These are phyloP conservation scores for Eleutherodactylus coqui DNA, from an alignment of 2,797 vertebrate species.

Conservation along the genomic window DNA sequence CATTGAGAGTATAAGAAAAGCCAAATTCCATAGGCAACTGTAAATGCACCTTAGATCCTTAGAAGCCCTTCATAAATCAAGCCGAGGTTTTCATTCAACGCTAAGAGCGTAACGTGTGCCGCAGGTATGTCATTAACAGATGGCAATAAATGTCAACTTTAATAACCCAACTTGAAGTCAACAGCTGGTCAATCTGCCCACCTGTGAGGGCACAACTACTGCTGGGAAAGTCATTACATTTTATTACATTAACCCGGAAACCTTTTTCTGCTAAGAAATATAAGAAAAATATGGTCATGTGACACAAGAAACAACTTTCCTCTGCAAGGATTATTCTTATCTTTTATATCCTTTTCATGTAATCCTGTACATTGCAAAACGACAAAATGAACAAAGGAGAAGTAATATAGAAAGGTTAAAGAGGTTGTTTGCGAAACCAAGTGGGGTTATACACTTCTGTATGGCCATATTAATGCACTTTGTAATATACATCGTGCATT, in stretches of 20 bases:
- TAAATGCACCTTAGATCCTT: conserved; percentile 11
- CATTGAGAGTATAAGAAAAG: conserved; percentile 13
- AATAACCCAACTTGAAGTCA: conserved; percentile 19
- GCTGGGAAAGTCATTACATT: conserved; percentile 22
- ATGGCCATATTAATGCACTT: too few relatives aligned
- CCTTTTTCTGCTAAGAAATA: not conserved
- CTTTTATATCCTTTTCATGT: too few relatives aligned
- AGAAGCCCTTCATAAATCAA: conserved; percentile 2
- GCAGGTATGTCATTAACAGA: conserved; percentile 11
- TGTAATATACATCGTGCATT: too few relatives aligned
- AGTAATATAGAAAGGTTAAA: too few relatives aligned
- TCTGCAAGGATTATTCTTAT: too few relatives aligned
- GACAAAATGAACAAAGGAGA: too few relatives aligned
- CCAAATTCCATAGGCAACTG: conserved; percentile 33
- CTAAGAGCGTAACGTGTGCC: not conserved
- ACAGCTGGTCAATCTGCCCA: not conserved
- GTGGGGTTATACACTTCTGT: too few relatives aligned
- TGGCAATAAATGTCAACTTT: conserved; percentile 23
- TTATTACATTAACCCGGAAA: not conserved
- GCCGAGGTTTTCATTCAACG: not conserved
- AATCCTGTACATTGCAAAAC: too few relatives aligned
- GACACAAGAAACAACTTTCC: too few relatives aligned
- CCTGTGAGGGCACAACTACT: not conserved
- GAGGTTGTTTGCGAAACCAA: too few relatives aligned
- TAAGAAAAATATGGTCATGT: not conserved